Conservation (phyloP, 2,113 vertebrate species). For the Tetrao urogallus region DNA sequence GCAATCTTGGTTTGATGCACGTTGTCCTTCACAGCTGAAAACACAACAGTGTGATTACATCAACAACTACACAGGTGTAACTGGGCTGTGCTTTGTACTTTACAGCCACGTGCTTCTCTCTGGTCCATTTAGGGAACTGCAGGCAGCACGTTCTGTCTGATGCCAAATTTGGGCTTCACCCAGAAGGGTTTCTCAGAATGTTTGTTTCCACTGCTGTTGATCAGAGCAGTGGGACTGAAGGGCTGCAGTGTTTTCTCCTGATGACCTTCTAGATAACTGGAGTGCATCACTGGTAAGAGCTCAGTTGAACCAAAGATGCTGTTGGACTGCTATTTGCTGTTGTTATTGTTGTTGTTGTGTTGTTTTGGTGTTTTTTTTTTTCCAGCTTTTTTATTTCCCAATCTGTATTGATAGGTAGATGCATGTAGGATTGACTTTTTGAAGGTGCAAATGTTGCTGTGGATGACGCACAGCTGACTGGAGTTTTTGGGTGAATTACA, state of each 20-base stretch:
- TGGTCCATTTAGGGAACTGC: background rate
- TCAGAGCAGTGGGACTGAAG: background rate
- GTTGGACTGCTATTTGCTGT: background rate
- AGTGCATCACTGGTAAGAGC: background rate
- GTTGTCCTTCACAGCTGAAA: slow-evolving; percentile 82
- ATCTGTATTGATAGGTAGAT: background rate
- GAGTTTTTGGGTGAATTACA: background rate
- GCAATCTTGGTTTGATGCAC: slow-evolving; percentile 71
- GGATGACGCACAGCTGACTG: background rate
- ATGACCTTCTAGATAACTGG: background rate
- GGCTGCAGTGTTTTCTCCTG: background rate
- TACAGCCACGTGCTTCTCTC: background rate
- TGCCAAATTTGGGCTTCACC: background rate
- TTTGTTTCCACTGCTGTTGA: background rate
- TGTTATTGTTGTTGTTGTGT: background rate
- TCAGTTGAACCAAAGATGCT: background rate
- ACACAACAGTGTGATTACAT: background rate
- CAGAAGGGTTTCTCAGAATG: background rate
- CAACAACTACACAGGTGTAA: background rate
- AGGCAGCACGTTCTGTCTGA: background rate
- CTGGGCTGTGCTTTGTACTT: background rate
- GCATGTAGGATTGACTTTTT: background rate
- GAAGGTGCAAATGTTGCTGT: background rate
- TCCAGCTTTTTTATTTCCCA: background rate
- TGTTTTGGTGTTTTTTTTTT: background rate